These are phyloP conservation scores for Caenorhabditis briggsae DNA, from an alignment of 1,140 invertebrate species.

Conservation along the genomic window DNA sequence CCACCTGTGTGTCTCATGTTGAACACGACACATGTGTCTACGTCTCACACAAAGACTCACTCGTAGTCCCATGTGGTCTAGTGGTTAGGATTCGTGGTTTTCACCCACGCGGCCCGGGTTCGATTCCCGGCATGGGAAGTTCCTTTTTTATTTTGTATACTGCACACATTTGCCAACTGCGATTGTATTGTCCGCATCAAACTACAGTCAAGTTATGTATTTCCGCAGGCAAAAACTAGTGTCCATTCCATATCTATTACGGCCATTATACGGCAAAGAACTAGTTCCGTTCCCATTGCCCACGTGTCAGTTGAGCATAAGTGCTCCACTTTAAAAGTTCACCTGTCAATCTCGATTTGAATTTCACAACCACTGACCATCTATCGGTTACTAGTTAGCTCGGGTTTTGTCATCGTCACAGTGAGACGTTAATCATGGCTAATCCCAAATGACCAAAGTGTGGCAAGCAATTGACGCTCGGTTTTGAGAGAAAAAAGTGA, in stretches of 20 bases:
- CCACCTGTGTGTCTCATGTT: not conserved
- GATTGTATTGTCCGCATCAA: not conserved
- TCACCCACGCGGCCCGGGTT: conserved; percentile 87
- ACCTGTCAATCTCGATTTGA: conserved; percentile 35
- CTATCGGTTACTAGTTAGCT: conserved; percentile 30
- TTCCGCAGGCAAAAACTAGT: not conserved
- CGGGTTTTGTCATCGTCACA: conserved; percentile 8
- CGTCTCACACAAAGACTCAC: not conserved
- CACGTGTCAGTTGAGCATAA: not conserved
- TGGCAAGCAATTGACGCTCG: conserved; percentile 33
- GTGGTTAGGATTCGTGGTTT: conserved; percentile 87
- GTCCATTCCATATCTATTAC: conserved; percentile 42
- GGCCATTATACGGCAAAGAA: not conserved
- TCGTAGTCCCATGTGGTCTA: conserved; percentile 58
- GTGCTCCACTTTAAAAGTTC: conserved; percentile 37
- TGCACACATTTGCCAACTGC: not conserved
- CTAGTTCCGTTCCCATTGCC: not conserved
- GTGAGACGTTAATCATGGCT: conserved; percentile 12
- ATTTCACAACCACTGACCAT: conserved; percentile 45
- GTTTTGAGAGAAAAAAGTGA: not conserved
- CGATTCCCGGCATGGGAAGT: conserved; percentile 87
- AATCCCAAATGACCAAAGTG: conserved; percentile 53
- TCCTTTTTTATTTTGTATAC: not conserved
- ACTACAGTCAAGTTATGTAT: not conserved
- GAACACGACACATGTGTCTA: not conserved